Evolutionary conservation across 2,113 vertebrate species (phyloP).

Genomic region (Channa argus): DNA sequence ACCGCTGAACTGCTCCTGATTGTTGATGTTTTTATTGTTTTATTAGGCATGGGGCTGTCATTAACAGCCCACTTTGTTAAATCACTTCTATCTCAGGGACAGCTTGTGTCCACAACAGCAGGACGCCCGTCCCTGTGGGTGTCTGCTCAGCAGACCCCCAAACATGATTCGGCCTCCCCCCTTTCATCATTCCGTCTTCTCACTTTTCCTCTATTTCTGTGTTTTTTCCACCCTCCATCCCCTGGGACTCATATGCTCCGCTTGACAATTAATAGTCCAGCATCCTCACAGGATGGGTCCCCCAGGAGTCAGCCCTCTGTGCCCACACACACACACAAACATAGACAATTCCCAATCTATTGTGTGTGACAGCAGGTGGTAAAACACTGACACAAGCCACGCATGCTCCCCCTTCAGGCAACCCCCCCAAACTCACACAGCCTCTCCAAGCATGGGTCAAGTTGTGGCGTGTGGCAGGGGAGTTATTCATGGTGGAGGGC

Average conservation of each 20-base stretch:
- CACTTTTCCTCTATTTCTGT: constrained; percentile 52
- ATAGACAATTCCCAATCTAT: constrained; percentile 77
- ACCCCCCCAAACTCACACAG: constrained; percentile 1
- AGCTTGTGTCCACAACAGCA: constrained; percentile 78
- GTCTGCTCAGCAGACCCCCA: constrained; percentile 68
- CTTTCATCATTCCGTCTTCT: constrained; percentile 46
- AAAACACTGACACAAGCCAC: constrained; percentile 72
- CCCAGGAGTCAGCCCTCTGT: constrained; percentile 59
- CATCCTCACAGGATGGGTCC: constrained; percentile 70
- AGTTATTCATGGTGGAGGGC: constrained; percentile 29
- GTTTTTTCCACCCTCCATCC: constrained; percentile 57
- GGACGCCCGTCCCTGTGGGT: constrained; percentile 52
- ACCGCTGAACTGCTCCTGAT: constrained; percentile 20
- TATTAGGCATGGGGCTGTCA: constrained; percentile 67
- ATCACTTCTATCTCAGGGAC: constrained; percentile 71
- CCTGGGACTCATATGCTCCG: constrained; percentile 72
- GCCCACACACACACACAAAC: constrained; percentile 43
- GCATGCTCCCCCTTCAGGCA: constrained; percentile 23
- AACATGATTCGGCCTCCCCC: constrained; percentile 57
- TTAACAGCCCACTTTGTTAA: constrained; percentile 82
- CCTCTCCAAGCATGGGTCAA: constrained; percentile 51
- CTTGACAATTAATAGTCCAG: constrained; percentile 82
- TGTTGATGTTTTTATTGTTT: constrained; percentile 54
- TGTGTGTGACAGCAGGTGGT: constrained; percentile 84
- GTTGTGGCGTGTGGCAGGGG: constrained; percentile 69